Conservation (phyloP, 2,888 invertebrate genomes). For the Polylopha cassiicola region DNA sequence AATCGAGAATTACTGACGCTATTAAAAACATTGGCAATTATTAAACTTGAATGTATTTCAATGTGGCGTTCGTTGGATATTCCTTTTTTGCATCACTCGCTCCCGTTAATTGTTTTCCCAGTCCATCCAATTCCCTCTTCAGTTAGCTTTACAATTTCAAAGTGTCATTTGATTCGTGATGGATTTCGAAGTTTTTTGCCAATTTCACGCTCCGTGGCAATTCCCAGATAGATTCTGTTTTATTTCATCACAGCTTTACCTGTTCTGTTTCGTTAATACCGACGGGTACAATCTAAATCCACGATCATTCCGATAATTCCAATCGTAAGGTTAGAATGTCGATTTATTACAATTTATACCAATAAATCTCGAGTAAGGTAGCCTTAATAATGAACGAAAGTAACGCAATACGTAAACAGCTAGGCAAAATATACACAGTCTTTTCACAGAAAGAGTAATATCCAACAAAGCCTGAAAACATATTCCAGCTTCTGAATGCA, state of each 20-base stretch:
- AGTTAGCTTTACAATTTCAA: conserved; percentile 72
- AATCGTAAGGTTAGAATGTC: no score
- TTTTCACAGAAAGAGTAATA: no score
- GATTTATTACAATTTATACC: no score
- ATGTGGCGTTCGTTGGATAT: conserved; percentile 57
- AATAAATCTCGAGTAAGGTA: no score
- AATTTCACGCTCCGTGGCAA: conserved; percentile 66
- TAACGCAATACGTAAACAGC: no score
- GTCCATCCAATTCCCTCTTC: conserved; percentile 65
- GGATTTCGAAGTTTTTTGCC: conserved; percentile 70
- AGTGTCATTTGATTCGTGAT: conserved; percentile 75
- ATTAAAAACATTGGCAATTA: conserved; percentile 60
- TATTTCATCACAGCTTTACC: conserved; percentile 43
- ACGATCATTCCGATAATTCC: no score
- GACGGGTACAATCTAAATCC: not conserved
- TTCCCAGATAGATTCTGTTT: conserved; percentile 54
- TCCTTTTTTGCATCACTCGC: conserved; percentile 59
- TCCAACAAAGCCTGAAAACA: conserved; percentile 12
- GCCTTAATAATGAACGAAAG: no score
- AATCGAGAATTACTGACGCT: conserved; percentile 35
- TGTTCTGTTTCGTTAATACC: conserved; percentile 3
- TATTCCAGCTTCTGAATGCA: conserved; percentile 4
- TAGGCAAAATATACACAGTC: no score
- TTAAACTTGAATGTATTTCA: conserved; percentile 51
- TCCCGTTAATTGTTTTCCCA: conserved; percentile 68